Conservation (phyloP, 23 tunicate species). For the Oikopleura dioica region DNA sequence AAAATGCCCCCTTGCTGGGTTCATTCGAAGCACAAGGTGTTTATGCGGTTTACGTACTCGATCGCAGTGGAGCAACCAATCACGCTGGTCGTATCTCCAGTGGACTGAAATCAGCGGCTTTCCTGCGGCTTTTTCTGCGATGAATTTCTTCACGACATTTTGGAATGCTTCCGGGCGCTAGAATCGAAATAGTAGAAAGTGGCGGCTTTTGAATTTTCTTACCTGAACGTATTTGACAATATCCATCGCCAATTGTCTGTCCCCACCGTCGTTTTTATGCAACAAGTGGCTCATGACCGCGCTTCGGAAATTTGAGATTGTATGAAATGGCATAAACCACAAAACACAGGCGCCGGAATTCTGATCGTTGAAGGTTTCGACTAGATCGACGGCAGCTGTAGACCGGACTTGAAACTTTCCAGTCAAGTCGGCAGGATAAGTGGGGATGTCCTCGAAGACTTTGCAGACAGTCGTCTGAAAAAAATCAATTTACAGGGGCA, state of each 20-base stretch:
- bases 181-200: too few relatives aligned
- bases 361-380: not conserved
- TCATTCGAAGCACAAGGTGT: too few relatives aligned
- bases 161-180: not conserved
- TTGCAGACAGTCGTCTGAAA: not conserved
- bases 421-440: not conserved
- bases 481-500: too few relatives aligned
- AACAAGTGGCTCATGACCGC: conserved; percentile 7
- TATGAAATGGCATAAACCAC: conserved; percentile 11
- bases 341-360: not conserved
- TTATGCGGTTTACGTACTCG: not conserved
- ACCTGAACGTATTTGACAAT: conserved; percentile 5
- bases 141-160: not conserved
- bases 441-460: not conserved
- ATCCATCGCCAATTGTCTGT: not conserved
- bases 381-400: not conserved
- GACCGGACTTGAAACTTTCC: conserved; percentile 11
- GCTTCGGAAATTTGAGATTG: not conserved
- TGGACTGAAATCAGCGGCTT: not conserved
- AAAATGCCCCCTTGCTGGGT: too few relatives aligned
- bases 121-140: not conserved
- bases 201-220: too few relatives aligned
- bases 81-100: conserved; percentile 7
- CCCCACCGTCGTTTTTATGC: conserved; percentile 10
- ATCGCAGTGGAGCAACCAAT: conserved; percentile 8